Evolutionary conservation across 2,888 invertebrate genomes (phyloP).

Genomic region (Lasioglossum figueresi): DNA sequence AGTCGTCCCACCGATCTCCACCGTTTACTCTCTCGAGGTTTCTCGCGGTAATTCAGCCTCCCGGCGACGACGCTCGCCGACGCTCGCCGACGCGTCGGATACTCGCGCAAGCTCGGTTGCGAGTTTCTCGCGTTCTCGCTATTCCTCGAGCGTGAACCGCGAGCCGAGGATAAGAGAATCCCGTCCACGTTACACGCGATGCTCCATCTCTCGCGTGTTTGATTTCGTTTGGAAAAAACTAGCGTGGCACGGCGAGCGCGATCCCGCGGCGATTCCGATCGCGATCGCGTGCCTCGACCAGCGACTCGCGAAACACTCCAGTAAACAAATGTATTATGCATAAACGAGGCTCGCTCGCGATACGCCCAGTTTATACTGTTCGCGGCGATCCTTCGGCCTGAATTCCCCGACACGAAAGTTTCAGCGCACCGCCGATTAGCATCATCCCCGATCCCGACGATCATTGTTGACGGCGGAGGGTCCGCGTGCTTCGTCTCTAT

Average conservation of each 20-base stretch:
- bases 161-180: background rate
- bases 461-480: background rate
- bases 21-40: background rate
- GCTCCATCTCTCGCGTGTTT: background rate
- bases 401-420: conserved; percentile 2
- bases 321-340: conserved; percentile 3
- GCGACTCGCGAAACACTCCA: background rate
- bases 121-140: background rate
- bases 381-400: background rate
- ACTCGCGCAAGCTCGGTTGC: background rate
- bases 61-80: background rate
- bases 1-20: background rate
- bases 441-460: background rate
- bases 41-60: background rate
- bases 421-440: background rate
- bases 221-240: background rate
- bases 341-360: background rate
- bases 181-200: background rate
- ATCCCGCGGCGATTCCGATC: background rate
- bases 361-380: background rate
- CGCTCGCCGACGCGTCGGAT: background rate
- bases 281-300: background rate
- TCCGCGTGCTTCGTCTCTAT: conserved; percentile 55
- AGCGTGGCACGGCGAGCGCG: background rate
- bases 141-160: background rate